A percentile compares a stretch with the other conserved stretches of the same genome.
Evolutionary conservation across 1,140 invertebrate genomes (phyloP).

Genomic region (Melanaphis sacchari): DNA sequence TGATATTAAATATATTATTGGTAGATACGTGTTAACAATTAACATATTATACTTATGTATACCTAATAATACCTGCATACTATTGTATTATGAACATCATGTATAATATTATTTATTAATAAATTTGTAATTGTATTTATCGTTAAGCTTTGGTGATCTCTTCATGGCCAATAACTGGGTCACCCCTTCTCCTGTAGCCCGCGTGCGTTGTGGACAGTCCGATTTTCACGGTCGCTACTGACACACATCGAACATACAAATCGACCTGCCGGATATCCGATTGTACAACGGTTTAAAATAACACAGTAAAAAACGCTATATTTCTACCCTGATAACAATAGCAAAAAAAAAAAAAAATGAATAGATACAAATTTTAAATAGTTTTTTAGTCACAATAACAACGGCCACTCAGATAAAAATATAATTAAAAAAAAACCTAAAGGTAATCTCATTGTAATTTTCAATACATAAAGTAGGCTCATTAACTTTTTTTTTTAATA

Average conservation of each 20-base stretch:
- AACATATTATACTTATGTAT: background rate
- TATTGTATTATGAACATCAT: background rate
- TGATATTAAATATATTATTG: background rate
- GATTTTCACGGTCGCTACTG: constrained; percentile 55
- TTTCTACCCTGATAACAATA: constrained; percentile 18
- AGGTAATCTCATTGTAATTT: background rate
- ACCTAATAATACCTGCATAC: background rate
- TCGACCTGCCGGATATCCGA: constrained; percentile 45
- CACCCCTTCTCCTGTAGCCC: background rate
- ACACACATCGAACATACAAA: constrained; percentile 27
- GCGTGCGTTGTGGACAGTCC: background rate
- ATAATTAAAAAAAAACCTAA: background rate
- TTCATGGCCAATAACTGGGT: constrained; percentile 52
- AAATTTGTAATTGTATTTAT: constrained; percentile 18
- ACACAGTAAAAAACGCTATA: background rate
- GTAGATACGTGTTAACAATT: too few species aligned
- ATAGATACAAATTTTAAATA: constrained; percentile 15
- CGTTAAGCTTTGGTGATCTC: constrained; percentile 37
- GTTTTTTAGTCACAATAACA: background rate
- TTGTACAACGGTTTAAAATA: constrained; percentile 12
- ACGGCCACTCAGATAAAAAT: background rate
- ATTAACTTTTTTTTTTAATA: background rate
- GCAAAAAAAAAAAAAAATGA: background rate
- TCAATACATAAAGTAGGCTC: background rate
- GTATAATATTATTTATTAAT: background rate